Conservation (phyloP, 2,113 vertebrate species). For the Cacatua alba region DNA sequence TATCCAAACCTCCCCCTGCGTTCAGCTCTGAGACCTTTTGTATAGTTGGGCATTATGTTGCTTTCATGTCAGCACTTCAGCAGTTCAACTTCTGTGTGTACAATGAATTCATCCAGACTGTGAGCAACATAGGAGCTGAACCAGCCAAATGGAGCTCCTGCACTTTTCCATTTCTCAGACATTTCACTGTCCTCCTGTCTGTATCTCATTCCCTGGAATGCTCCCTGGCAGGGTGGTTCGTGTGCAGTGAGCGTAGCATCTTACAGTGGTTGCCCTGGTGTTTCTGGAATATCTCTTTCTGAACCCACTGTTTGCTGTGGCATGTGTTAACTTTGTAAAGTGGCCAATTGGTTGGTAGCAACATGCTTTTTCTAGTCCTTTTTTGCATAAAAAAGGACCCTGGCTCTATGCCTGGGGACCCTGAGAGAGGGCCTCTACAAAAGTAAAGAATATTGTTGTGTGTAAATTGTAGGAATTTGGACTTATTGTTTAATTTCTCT, state of each 20-base stretch:
- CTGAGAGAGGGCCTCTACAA: not conserved
- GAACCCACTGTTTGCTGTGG: not conserved
- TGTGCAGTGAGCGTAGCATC: not conserved
- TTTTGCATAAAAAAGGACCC: not conserved
- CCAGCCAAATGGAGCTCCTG: not conserved
- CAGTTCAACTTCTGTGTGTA: not conserved
- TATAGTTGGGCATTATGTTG: not conserved
- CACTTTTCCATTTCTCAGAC: not conserved
- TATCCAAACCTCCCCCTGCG: not conserved
- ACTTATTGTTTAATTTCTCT: not conserved
- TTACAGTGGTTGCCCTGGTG: not conserved
- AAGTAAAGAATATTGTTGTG: not conserved
- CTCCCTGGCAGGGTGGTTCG: rapidly evolving
- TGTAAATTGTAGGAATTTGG: not conserved
- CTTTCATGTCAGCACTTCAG: not conserved
- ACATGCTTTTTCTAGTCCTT: not conserved
- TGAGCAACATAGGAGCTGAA: not conserved
- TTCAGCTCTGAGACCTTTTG: not conserved
- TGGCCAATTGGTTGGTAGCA: not conserved
- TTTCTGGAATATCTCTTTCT: not conserved
- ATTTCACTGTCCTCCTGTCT: not conserved
- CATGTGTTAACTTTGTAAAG: not conserved
- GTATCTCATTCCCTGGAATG: not conserved
- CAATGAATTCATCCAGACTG: not conserved
- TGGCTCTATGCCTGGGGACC: not conserved